These are phyloP conservation scores for Sterna hirundo DNA, from an alignment of 2,113 vertebrate species.

Conservation along the genomic window DNA sequence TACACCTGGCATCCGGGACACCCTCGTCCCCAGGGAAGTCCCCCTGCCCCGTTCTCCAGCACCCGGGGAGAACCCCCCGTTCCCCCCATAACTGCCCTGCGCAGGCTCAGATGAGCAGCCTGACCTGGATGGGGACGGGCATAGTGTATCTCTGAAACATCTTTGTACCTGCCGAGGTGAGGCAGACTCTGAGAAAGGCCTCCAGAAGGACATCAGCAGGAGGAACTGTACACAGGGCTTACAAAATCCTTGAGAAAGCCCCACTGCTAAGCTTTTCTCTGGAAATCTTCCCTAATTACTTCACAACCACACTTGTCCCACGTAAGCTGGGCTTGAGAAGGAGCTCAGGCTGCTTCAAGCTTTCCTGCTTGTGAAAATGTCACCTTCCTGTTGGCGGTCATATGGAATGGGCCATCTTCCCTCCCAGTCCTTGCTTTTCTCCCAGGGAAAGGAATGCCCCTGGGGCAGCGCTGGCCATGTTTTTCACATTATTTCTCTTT, in stretches of 20 bases:
- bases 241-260: neutral
- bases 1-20: neutral
- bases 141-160: neutral
- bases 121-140: neutral
- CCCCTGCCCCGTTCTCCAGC: neutral
- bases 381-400: neutral
- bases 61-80: neutral
- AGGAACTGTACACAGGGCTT: neutral
- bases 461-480: neutral
- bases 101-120: neutral
- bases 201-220: neutral
- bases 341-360: neutral
- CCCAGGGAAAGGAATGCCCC: neutral
- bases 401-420: accelerated
- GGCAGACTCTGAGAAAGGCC: neutral
- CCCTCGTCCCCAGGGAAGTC: neutral
- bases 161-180: neutral
- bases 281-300: neutral
- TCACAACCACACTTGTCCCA: neutral
- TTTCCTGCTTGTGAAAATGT: neutral
- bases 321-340: neutral
- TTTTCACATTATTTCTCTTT: neutral
- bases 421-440: neutral
- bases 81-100: neutral
- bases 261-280: neutral